Evolutionary conservation across 1,140 invertebrate species (phyloP), one percentile per base, ranked within the genome.

Genomic region (Penaeus indicus): DNA sequence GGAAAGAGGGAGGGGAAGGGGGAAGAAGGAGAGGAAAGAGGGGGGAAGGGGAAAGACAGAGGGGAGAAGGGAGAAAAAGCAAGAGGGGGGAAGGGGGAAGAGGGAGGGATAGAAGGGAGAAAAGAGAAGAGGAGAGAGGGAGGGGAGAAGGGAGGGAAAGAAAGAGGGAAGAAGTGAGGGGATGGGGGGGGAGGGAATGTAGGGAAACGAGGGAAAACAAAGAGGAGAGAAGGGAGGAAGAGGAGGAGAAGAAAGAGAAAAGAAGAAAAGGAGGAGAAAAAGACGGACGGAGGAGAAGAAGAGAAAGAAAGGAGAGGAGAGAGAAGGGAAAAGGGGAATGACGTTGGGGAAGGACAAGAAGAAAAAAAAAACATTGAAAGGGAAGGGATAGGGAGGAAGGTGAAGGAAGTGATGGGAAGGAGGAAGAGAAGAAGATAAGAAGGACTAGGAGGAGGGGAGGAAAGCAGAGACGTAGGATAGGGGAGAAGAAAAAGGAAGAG

Each of bases 281-380:
- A 72, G 8, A 8, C 69, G 22, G 38, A 72, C 11, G 69, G 22
- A 75, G 16, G 72, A 22, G 13, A 22, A 11, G 72, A 13, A 25
- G 11, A 11, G 16, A 22, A 27, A 16, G 72, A 22, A 16, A 77
- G 19, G 27, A 77, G 13, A 4, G 42, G 75, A 78, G 75, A 78
- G 75, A 78, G 75, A 78, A 38, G 42, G 75, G 42, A 38, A 78
- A 38, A 78, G 75, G 42, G 75, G 42, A 38, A 78, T n/a, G 42
- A 38, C 25, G 75, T 27, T n/a, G 42, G 75, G 42, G 75, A 78
- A 38, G 42, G 75, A 78, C n/a, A 78, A 38, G 42, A 38, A 78
- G 75, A 78, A 38, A 78, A 38, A 78, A 38, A 78, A 38, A 78
- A 38, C 25, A 38, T 27, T n/a, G 19, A 38, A 21, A 18, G 42